phyloP scores from a whole-genome alignment of 2,888 invertebrate species.

The Deroplatys truncata region DNA sequence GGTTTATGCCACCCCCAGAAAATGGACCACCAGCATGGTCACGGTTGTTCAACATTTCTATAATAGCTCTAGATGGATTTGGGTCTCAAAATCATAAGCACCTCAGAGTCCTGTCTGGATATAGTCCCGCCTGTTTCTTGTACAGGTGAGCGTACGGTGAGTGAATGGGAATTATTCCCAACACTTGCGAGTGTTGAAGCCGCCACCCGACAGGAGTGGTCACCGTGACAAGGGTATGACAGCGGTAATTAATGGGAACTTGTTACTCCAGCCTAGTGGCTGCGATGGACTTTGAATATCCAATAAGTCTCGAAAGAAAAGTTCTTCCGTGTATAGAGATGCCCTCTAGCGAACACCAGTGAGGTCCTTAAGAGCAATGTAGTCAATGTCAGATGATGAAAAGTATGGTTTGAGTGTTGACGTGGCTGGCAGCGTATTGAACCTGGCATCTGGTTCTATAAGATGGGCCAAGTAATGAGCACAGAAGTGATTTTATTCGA shows the following conservation, averaged over 20 bases:
- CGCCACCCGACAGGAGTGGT: not conserved
- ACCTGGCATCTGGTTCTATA: not conserved
- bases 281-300: not conserved
- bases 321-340: not conserved
- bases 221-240: not conserved
- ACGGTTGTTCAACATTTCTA: not conserved
- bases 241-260: not conserved
- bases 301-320: not conserved
- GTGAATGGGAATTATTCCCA: not conserved
- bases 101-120: not conserved
- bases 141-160: not conserved
- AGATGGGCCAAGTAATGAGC: not conserved
- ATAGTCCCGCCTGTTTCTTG: not conserved
- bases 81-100: not conserved
- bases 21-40: not conserved
- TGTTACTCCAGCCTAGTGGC: not conserved
- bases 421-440: not conserved
- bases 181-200: not conserved
- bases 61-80: not conserved
- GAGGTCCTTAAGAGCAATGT: not conserved
- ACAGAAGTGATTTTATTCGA: no score
- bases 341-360: not conserved
- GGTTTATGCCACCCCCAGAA: no score
- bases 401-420: not conserved
- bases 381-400: not conserved